A percentile compares a stretch with the other conserved stretches of the same genome.
Evolutionary conservation across 2,888 invertebrate genomes (phyloP).

Genomic region (Caenorhabditis angaria): DNA sequence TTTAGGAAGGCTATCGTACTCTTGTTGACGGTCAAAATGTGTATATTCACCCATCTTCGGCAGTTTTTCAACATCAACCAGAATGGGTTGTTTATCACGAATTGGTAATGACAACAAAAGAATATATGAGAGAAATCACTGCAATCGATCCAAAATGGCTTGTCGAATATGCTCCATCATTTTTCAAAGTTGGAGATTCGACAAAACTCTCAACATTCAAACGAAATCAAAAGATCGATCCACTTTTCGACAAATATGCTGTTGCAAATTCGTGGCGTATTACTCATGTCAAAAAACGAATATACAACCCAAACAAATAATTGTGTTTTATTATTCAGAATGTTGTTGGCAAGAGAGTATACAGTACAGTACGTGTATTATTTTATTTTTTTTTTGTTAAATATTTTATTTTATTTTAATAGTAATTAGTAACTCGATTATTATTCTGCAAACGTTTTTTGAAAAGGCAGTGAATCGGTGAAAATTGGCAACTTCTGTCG

Average conservation of each 20-base stretch:
- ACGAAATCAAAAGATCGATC: conserved; percentile 96
- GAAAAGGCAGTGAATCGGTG: conserved; percentile 53
- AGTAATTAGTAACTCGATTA: not conserved
- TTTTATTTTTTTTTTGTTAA: not conserved
- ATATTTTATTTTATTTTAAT: not conserved
- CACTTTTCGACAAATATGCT: conserved; percentile 94
- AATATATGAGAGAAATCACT: conserved; percentile 94
- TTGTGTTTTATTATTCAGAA: conserved; percentile 14
- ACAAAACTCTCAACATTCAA: conserved; percentile 98
- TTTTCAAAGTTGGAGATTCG: conserved; percentile 98
- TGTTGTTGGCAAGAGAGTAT: not conserved
- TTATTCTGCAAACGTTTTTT: conserved; percentile 23
- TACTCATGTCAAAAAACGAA: conserved; percentile 77
- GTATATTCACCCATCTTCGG: conserved; percentile 97
- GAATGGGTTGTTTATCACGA: conserved; percentile 99
- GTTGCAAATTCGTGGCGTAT: conserved; percentile 99
- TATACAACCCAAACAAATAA: conserved; percentile 72
- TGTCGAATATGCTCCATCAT: conserved; percentile 97
- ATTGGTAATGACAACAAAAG: conserved; percentile 96
- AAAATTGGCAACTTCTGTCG: conserved; percentile 46
- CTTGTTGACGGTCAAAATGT: conserved; percentile 93
- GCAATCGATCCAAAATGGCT: conserved; percentile 97
- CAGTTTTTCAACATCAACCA: conserved; percentile 95
- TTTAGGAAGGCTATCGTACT: conserved; percentile 86
- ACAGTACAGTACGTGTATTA: conserved; percentile 10